Evolutionary conservation across 2,888 invertebrate genomes (phyloP).

Genomic region (Resseliella maxima): DNA sequence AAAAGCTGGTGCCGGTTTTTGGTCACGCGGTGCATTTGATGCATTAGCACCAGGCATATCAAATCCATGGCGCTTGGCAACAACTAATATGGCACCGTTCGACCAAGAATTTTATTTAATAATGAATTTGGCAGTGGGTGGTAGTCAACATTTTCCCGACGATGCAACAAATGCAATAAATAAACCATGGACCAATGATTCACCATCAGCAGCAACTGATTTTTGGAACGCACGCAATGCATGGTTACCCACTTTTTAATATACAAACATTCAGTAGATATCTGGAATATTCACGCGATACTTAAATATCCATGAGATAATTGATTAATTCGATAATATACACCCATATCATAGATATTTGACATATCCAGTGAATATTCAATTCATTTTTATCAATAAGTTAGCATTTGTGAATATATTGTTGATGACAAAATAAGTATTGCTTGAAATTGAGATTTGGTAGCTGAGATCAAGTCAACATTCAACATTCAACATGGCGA

Average conservation of each 20-base stretch:
- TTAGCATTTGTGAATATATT: too few relatives aligned
- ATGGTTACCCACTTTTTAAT: constrained; percentile 73
- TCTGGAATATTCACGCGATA: too few relatives aligned
- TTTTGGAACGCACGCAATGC: constrained; percentile 72
- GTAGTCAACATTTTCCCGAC: constrained; percentile 75
- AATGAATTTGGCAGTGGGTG: constrained; percentile 77
- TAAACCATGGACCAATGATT: constrained; percentile 70
- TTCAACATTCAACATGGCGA: too few relatives aligned
- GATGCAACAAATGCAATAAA: constrained; percentile 68
- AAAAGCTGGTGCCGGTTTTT: constrained; percentile 72
- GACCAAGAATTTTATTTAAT: constrained; percentile 76
- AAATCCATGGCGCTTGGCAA: constrained; percentile 71
- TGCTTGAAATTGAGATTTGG: too few relatives aligned
- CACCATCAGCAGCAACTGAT: constrained; percentile 69
- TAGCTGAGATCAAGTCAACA: too few relatives aligned
- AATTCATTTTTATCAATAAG: too few relatives aligned
- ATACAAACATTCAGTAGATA: too few relatives aligned
- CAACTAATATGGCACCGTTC: constrained; percentile 75
- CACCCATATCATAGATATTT: too few relatives aligned
- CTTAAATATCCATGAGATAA: too few relatives aligned
- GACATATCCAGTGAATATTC: too few relatives aligned
- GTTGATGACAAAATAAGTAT: too few relatives aligned
- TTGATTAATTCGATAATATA: too few relatives aligned
- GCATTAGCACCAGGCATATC: constrained; percentile 62
- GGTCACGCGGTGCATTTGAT: constrained; percentile 73